These are phyloP conservation scores for Nipponacmea schrenckii DNA, from an alignment of 2,888 invertebrate genomes.

Conservation along the genomic window DNA sequence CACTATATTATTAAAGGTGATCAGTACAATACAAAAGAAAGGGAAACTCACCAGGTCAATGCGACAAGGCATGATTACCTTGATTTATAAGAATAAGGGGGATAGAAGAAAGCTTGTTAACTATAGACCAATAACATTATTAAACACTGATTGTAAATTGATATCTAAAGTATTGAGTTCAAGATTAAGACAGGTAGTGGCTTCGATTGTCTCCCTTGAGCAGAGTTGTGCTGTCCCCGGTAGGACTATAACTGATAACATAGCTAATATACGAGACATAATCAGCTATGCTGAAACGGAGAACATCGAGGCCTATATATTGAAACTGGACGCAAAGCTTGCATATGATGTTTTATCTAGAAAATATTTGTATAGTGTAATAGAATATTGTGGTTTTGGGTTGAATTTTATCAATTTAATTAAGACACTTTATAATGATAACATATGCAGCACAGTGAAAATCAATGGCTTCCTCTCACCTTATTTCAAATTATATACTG, in stretches of 20 bases:
- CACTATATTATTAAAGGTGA: constrained; percentile 21
- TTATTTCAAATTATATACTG: neutral
- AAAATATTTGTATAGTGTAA: constrained; percentile 28
- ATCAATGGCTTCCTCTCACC: constrained; percentile 33
- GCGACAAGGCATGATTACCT: constrained; percentile 22
- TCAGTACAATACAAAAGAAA: constrained; percentile 21
- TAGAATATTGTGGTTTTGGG: constrained; percentile 11
- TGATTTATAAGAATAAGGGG: constrained; percentile 35
- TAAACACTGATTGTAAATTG: constrained; percentile 41
- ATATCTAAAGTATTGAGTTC: constrained; percentile 36
- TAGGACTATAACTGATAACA: constrained; percentile 39
- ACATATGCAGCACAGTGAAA: constrained; percentile 31
- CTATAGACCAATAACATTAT: constrained; percentile 38
- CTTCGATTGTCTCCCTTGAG: constrained; percentile 27
- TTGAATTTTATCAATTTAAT: constrained; percentile 10
- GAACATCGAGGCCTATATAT: constrained; percentile 29
- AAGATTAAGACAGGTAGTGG: constrained; percentile 28
- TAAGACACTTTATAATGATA: constrained; percentile 8
- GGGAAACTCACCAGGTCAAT: constrained; percentile 20
- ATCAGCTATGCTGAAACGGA: constrained; percentile 37
- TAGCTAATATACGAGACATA: constrained; percentile 33
- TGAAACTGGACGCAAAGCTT: constrained; percentile 40
- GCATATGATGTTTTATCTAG: constrained; percentile 40
- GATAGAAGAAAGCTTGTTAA: constrained; percentile 30
- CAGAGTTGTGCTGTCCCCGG: constrained; percentile 40